Conservation (phyloP, 2,797 vertebrate species). For the Paratrypauchen microcephalus region DNA sequence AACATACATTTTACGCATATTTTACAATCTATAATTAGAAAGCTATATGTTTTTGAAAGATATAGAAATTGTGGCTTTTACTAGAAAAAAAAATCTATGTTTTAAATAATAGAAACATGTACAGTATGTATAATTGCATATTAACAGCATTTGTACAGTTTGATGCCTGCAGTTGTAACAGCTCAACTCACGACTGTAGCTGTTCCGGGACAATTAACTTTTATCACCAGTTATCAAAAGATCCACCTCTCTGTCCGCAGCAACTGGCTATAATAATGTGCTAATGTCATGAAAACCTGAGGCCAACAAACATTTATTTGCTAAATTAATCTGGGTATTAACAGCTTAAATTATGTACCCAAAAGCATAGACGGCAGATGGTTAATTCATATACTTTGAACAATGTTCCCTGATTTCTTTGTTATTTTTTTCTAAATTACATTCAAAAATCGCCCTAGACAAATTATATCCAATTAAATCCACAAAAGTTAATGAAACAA, state of each 20-base stretch:
- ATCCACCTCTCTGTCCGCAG: slow-evolving; percentile 4
- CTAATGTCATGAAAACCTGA: slow-evolving; percentile 7
- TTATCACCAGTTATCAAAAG: slow-evolving; percentile 15
- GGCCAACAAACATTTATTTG: slow-evolving; percentile 15
- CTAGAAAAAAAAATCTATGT: not conserved
- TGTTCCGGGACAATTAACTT: slow-evolving; percentile 14
- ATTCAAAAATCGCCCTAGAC: not conserved
- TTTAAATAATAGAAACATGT: not conserved
- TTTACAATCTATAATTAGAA: too few species aligned
- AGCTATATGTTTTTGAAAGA: not conserved
- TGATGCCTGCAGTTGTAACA: not conserved
- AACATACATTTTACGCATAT: too few species aligned
- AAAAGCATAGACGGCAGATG: slow-evolving; percentile 16
- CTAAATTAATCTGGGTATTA: slow-evolving; percentile 12
- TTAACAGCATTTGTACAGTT: not conserved
- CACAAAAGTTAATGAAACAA: slow-evolving; percentile 9
- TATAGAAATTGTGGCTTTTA: not conserved
- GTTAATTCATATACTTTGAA: slow-evolving; percentile 22
- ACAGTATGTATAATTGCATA: not conserved
- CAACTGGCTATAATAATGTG: not conserved
- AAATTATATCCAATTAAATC: not conserved
- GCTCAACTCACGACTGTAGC: not conserved
- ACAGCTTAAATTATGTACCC: not conserved
- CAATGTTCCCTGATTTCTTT: slow-evolving; percentile 10
- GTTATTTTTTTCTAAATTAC: not conserved